Percentiles rank a stretch among this genome's conserved stretches.
phyloP scores from a whole-genome alignment of 2,113 vertebrate species.

The human region DNA sequence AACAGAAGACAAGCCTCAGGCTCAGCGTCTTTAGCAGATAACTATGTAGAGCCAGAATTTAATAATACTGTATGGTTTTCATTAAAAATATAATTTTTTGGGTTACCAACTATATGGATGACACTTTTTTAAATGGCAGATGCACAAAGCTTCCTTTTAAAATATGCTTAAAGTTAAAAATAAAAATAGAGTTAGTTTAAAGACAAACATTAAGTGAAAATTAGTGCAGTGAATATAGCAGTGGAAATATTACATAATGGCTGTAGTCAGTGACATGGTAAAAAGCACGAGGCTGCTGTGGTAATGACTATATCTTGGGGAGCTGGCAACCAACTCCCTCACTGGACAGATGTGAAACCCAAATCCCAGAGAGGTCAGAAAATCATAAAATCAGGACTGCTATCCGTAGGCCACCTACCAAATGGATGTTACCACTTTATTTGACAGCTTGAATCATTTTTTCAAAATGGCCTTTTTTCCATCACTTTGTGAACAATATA shows the following conservation, averaged over 20 bases:
- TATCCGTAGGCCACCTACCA: neutral
- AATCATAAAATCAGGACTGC: neutral
- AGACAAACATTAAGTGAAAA: constrained; percentile 45
- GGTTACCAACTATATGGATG: neutral
- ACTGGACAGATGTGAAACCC: neutral
- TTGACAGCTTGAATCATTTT: neutral
- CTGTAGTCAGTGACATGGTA: neutral
- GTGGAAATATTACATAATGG: neutral
- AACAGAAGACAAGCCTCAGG: constrained; percentile 52
- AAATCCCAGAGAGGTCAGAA: neutral
- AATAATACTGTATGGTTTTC: constrained; percentile 54
- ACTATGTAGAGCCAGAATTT: constrained; percentile 22
- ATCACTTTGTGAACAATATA: neutral
- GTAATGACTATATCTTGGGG: neutral
- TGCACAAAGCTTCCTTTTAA: constrained; percentile 45
- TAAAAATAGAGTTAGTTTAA: neutral
- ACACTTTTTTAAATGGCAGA: neutral
- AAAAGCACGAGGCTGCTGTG: neutral
- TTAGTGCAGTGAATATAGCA: neutral
- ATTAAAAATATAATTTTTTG: constrained; percentile 12
- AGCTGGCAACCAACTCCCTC: neutral
- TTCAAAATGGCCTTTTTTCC: neutral
- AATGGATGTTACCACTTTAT: neutral
- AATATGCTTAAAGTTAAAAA: constrained; percentile 23
- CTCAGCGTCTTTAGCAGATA: constrained; percentile 30